A percentile compares a stretch with the other conserved stretches of the same genome.
Evolutionary conservation across 2,888 invertebrate genomes (phyloP).

Genomic region (Synergus laeviventris): DNA sequence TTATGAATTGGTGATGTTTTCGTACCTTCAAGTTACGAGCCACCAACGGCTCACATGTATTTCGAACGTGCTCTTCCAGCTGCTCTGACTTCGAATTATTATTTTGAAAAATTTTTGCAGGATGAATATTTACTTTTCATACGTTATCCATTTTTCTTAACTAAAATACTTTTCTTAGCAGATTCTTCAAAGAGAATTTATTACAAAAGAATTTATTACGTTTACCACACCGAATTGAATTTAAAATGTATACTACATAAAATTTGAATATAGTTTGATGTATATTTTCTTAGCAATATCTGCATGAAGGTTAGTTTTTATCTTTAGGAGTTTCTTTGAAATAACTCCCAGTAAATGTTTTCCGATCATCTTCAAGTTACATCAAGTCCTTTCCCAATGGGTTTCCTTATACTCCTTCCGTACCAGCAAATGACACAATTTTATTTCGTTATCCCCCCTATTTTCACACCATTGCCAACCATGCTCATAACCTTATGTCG

Average conservation of each 20-base stretch:
- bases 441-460: neutral
- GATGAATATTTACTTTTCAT: neutral
- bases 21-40: conserved; percentile 3
- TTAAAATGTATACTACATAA: neutral
- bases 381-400: neutral
- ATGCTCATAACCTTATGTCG: too few relatives aligned
- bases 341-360: neutral
- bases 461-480: too few relatives aligned
- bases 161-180: too few relatives aligned
- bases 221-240: neutral
- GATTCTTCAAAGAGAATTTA: too few relatives aligned
- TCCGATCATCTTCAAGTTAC: neutral
- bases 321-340: neutral
- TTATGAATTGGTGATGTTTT: conserved; percentile 2
- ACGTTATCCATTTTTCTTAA: too few relatives aligned
- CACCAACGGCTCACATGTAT: neutral
- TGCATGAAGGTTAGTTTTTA: neutral
- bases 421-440: neutral
- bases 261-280: neutral
- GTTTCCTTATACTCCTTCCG: neutral
- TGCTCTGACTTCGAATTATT: neutral
- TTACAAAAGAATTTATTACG: neutral
- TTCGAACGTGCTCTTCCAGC: neutral
- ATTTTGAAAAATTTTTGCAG: neutral
- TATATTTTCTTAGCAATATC: neutral